Base-by-base conservation (phyloP, 2,113 vertebrate genomes). In the Pelecanus crispus region DNA sequence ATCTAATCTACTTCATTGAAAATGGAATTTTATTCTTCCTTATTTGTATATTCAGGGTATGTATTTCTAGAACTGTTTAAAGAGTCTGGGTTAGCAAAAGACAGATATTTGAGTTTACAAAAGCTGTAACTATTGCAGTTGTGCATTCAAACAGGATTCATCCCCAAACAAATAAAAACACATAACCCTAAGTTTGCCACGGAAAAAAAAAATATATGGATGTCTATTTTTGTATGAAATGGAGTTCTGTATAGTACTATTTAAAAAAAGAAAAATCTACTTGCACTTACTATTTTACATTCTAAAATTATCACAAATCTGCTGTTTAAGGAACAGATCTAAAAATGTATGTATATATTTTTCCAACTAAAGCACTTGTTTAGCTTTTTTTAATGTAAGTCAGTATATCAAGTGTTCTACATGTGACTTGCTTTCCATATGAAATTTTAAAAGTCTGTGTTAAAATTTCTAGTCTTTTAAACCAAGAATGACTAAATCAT, bases 211-310 rank as follows among this genome's bases (percentile, higher is more conserved):
- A 95, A 94, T 63, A 77, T 59, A 92, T 53, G 49, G 66, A 94
- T 97, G 91, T 95, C 81, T 98, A 97, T 98, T 98, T 98, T 98
- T 98, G 42, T 96, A 97, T 92, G 59, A 97, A 86, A 97, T 80
- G 5, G 86, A 97, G 83, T 95, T 97, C 82, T 96, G 66, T 91
- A 82, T 26, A 94, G 29, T 90, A 90, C 94, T 98, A 96, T 97
- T 97, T 98, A 90, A 47, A 75, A 88, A 63, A 67, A 21, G 20
- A 19, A 68, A 44, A 70, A 79, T 18, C 56, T 96, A 86, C 81
- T 96, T 97, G 98, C 97, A 98, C 98, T 98, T 97, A 53, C 62
- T 93, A 42, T 89, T 95, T 98, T 98, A 95, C 95, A 95, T 97
- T 96, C 80, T 97, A 96, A 96, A 97, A 50, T 94, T 59, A 81